A percentile compares a stretch with the other conserved stretches of the same genome.
phyloP scores from a whole-genome alignment of 2,113 vertebrate genomes.

The Agapornis roseicollis region DNA sequence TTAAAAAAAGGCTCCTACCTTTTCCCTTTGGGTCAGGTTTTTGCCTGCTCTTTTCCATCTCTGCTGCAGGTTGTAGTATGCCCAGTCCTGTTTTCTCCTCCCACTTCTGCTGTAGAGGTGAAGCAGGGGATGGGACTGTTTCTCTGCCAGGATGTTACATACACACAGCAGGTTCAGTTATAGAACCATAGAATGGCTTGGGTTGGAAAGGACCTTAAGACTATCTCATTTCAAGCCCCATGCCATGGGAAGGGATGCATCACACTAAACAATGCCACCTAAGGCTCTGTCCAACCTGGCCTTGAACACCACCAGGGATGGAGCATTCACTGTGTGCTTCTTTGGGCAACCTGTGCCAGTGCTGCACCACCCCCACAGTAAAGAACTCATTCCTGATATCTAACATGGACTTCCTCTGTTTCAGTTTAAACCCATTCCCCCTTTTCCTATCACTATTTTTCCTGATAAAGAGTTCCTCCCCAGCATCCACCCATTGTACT shows the following conservation, averaged over 20 bases:
- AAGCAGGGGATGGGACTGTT: not conserved
- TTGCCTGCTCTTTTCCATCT: not conserved
- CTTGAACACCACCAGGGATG: not conserved
- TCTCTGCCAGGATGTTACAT: fast-evolving
- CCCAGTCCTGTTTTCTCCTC: not conserved
- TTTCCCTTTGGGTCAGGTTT: not conserved
- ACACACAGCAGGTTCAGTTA: not conserved
- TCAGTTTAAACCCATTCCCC: not conserved
- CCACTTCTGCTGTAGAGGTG: not conserved
- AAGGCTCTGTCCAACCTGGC: not conserved
- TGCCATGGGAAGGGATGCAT: not conserved
- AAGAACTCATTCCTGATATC: not conserved
- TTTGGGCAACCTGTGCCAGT: not conserved
- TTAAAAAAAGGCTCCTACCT: not conserved
- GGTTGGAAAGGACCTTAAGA: not conserved
- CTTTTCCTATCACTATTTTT: not conserved
- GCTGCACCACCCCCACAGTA: not conserved
- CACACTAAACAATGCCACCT: not conserved
- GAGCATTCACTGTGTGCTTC: not conserved
- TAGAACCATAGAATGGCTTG: not conserved
- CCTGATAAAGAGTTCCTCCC: not conserved
- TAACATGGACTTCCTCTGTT: not conserved
- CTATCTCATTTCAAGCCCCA: not conserved
- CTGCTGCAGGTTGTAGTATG: not conserved
- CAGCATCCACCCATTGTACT: not conserved